Base-by-base conservation (phyloP, 2,113 vertebrate species). In the Platysternon megacephalum region DNA sequence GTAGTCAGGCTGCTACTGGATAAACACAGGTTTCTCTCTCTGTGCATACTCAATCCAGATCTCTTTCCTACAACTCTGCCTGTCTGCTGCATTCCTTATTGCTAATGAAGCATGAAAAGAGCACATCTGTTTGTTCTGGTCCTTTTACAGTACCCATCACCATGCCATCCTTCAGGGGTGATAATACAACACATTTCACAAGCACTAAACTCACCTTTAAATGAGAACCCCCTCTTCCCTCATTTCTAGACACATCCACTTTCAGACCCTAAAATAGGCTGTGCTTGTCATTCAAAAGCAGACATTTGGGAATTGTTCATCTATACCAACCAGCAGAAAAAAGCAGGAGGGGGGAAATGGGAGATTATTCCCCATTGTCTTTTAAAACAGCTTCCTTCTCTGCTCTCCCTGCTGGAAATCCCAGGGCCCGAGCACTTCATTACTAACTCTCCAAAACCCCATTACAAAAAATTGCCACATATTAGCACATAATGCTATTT, bases 401-500 rank as follows among this genome's bases (percentile, higher is more conserved):
- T 80, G 72, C 56, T 78, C 28, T 79, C 9, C 76, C 16, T 84
- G 85, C 74, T 61, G 53, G n/a, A 94, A 96, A 68, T 32, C 53
- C 11, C 48, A 56, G 35, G 49, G 68, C 56, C 65, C 13, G 74
- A 88, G 55, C 32, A 95, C 46, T 24, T 86, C 72, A 93, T 68
- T 21, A 87, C 6, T 32, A 87, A 91, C 32, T 85, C 85, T 48
- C 46, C 90, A 87, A 85, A 93, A 88, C 53, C 84, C 35, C 51
- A 44, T 84, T 87, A 46, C 48, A 84, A 87, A 92, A 82, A 7
- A 88, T 76, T 3, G 14, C 82, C 90, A 76, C 3, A 87, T 83
- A 83, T 32, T 82, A 92, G 84, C 90, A 96, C 86, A 79, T 85
- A 28, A 91, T 87, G 84, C 83, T 93, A 55, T 91, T 95, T 96